phyloP scores from a whole-genome alignment of 2,113 vertebrate genomes.

The Regulus satrapa region DNA sequence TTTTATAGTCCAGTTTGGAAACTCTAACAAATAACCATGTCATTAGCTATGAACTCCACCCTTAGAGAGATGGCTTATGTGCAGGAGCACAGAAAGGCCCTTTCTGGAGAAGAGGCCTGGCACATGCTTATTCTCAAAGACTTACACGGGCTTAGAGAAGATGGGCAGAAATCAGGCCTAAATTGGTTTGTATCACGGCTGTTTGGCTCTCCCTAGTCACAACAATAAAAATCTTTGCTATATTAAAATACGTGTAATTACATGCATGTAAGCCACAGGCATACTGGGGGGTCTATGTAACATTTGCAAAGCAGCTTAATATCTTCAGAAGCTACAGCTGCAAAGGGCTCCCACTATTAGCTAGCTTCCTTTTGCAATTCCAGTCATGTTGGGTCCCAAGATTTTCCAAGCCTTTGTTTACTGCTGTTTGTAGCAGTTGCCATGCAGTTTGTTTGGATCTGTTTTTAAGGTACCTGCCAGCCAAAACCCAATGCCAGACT shows the following conservation, averaged over 20 bases:
- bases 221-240: neutral
- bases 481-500: neutral
- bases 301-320: neutral
- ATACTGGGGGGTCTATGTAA: neutral
- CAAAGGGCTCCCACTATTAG: neutral
- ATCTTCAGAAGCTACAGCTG: neutral
- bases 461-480: neutral
- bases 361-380: neutral
- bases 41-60: neutral
- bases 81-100: neutral
- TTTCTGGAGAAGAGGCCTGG: neutral
- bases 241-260: neutral
- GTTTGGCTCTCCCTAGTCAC: neutral
- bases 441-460: neutral
- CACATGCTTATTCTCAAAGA: neutral
- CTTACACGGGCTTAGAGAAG: neutral
- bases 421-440: conserved; percentile 11
- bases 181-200: neutral
- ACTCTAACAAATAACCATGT: neutral
- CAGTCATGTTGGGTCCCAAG: neutral
- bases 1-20: neutral
- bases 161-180: neutral
- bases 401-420: neutral
- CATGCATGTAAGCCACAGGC: neutral
- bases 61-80: neutral